Conservation (phyloP, 1,140 invertebrate species). For the Conus ventricosus region DNA sequence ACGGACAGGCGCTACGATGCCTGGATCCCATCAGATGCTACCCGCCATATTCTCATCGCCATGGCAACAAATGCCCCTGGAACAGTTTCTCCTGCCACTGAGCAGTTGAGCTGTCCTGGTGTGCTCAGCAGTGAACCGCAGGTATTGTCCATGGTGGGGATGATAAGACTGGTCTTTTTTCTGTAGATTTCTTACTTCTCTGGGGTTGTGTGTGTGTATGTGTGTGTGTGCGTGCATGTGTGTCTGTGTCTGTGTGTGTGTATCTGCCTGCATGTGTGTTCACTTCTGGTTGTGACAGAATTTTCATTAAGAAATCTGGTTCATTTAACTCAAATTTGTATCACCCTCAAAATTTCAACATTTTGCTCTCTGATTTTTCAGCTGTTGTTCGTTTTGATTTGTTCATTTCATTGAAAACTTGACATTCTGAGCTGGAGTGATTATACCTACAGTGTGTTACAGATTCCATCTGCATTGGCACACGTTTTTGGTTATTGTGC, state of each 20-base stretch:
- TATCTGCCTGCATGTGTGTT: neutral
- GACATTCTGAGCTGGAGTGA: no score
- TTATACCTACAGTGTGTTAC: no score
- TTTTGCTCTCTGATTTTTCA: no score
- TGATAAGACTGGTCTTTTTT: neutral
- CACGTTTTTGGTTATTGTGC: no score
- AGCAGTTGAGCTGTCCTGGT: slow-evolving; percentile 84
- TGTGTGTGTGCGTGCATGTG: neutral
- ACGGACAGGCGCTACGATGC: slow-evolving; percentile 82
- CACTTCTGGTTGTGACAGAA: neutral
- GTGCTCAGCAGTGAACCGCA: slow-evolving; percentile 83
- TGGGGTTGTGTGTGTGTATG: neutral
- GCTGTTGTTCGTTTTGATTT: no score
- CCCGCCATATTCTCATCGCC: slow-evolving; percentile 80
- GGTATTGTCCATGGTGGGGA: slow-evolving; percentile 72
- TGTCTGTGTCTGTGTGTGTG: neutral
- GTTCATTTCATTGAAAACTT: no score
- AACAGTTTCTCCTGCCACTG: slow-evolving; percentile 81
- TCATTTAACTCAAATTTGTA: no score
- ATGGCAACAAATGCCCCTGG: slow-evolving; percentile 81
- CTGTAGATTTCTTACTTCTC: neutral
- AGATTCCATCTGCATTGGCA: no score
- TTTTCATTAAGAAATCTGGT: no score
- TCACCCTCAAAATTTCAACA: no score
- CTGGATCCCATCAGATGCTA: slow-evolving; percentile 84